phyloP scores from a whole-genome alignment of 2,113 vertebrate genomes.

The Poeciliopsis turrubarensis region DNA sequence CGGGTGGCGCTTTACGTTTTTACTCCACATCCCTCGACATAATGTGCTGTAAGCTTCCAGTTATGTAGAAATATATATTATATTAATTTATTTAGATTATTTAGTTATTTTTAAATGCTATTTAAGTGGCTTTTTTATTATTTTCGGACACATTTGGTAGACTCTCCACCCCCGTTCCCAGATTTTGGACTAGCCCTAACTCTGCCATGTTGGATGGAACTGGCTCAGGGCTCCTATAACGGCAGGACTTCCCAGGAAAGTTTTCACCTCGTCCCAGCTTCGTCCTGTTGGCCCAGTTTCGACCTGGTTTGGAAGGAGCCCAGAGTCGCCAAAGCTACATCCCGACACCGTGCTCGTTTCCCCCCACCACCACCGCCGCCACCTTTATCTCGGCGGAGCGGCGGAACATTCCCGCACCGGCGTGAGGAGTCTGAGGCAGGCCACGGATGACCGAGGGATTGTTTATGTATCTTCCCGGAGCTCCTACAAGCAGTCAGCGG shows the following conservation, averaged over 20 bases:
- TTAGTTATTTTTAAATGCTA: accelerated
- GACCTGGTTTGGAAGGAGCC: slow-evolving; percentile 19
- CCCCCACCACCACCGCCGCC: background rate
- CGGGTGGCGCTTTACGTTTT: background rate
- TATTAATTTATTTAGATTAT: accelerated
- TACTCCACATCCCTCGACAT: background rate
- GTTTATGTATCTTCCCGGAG: slow-evolving; percentile 65
- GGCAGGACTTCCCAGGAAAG: slow-evolving; percentile 78
- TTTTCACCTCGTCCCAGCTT: slow-evolving; percentile 62
- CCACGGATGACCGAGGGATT: slow-evolving; percentile 76
- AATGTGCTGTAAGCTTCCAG: background rate
- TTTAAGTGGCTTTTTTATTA: background rate
- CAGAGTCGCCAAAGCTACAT: slow-evolving; percentile 11
- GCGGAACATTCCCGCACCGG: slow-evolving; percentile 33
- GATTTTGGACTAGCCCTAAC: slow-evolving; percentile 55
- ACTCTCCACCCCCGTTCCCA: slow-evolving; percentile 14
- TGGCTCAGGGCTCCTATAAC: slow-evolving; percentile 57
- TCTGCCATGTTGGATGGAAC: slow-evolving; percentile 91
- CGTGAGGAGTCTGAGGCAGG: slow-evolving; percentile 61
- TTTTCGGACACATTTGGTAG: background rate
- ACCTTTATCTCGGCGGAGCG: background rate
- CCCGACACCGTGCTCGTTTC: background rate
- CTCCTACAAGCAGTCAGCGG: slow-evolving; percentile 54
- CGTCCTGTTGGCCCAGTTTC: slow-evolving; percentile 21
- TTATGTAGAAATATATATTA: background rate